Conservation (phyloP, 2,113 vertebrate species). For the Rhinolophus ferrumequinum region DNA sequence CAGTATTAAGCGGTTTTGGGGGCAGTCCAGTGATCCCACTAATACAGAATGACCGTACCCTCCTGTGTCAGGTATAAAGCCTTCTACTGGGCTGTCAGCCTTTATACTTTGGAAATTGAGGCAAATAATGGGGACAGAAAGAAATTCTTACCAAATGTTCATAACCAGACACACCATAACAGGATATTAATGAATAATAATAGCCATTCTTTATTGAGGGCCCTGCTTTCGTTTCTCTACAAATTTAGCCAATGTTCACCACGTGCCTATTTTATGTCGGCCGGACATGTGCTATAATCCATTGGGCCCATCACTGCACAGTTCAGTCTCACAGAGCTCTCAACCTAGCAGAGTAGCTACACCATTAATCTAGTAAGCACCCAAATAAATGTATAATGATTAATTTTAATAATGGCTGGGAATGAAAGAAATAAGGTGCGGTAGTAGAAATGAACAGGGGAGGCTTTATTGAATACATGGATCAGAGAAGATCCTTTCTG, state of each 20-base stretch:
- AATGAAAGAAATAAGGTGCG: background rate
- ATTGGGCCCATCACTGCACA: background rate
- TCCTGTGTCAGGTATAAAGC: background rate
- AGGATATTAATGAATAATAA: background rate
- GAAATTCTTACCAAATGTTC: background rate
- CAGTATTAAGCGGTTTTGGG: background rate
- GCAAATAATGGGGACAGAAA: background rate
- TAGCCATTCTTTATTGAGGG: background rate
- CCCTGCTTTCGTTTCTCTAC: background rate
- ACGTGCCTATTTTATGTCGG: background rate
- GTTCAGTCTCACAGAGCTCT: background rate
- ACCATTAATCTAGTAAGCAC: background rate
- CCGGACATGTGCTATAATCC: background rate
- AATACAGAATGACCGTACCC: background rate
- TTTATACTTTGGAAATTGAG: conserved; percentile 5
- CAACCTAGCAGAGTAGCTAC: background rate
- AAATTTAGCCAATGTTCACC: background rate
- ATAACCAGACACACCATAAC: background rate
- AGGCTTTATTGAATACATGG: background rate
- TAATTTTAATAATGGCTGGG: no score
- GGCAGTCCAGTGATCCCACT: background rate
- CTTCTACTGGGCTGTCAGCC: background rate
- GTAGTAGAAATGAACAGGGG: background rate
- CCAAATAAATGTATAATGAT: background rate
- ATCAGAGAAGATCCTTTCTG: background rate